Evolutionary conservation across 1,140 invertebrate species (phyloP), one percentile per base, ranked within the genome.

Genomic region (Belonocnema kinseyi): DNA sequence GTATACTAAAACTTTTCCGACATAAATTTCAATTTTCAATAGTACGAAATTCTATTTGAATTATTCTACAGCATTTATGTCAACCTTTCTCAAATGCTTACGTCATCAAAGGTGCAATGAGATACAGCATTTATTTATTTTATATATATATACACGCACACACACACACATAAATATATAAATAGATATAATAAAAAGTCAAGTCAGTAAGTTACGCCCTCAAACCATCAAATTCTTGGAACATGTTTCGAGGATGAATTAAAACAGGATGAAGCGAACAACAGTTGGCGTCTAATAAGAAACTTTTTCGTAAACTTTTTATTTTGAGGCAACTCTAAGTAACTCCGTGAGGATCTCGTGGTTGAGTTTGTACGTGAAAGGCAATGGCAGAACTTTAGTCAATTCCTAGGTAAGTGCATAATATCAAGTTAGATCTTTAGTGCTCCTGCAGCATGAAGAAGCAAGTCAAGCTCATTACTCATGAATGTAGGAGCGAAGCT

Each of bases 391-490:
- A 66, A 66, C 61, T 66, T 66, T 66, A 66, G 61, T 66, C 61
- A 66, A 66, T 66, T 66, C 61, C 61, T 66, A 40, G 33, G 61
- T 66, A 66, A 66, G 61, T 66, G 61, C 61, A 66, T 66, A 66
- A 66, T 66, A 66, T 66, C 61, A 66, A 66, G 61, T 66, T 40
- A 66, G 61, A 66, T 66, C 61, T 66, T 66, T 66, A 66, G 61
- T 66, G 61, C 61, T 33, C 26, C 61, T 33, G 40, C 61, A 66
- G 61, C 61, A 66, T 66, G 61, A 66, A 66, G 61, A 66, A 66
- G 61, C 61, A 66, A 66, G 61, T 66, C 61, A 66, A 66, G 61
- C 61, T 66, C 61, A 66, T 66, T 66, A 66, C 61, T 66, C 61
- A 66, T 66, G 61, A 66, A 66, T 66, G 61, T 66, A 66, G 61